Percentiles rank a stretch among this genome's conserved stretches.
These are phyloP conservation scores for Hemicordylus capensis DNA, from an alignment of 2,113 vertebrate species.

Conservation along the genomic window DNA sequence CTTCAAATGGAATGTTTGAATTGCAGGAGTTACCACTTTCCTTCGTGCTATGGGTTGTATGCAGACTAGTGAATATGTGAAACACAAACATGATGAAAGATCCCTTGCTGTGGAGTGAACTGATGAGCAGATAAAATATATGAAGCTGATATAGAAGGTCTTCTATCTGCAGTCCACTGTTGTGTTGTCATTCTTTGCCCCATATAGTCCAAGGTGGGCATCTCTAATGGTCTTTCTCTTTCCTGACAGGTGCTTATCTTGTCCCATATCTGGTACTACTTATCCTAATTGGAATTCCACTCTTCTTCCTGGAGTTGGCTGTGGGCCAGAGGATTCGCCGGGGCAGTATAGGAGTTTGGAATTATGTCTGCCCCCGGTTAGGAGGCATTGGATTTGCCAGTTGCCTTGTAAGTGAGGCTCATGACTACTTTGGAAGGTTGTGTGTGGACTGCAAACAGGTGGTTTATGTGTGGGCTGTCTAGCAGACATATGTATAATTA, in stretches of 20 bases:
- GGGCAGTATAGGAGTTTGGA: constrained; percentile 97
- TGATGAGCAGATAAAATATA: neutral
- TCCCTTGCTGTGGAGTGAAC: neutral
- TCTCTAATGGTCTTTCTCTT: neutral
- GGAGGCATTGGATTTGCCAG: constrained; percentile 97
- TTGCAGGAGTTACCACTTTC: neutral
- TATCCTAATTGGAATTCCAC: constrained; percentile 93
- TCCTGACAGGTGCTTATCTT: constrained; percentile 89
- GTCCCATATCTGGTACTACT: constrained; percentile 95
- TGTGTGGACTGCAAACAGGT: neutral
- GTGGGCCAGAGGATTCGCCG: constrained; percentile 95
- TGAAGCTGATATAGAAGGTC: neutral
- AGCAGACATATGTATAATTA: neutral
- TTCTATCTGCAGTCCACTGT: neutral
- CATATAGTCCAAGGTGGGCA: rapidly evolving
- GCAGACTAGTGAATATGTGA: neutral
- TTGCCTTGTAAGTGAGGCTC: constrained; percentile 82
- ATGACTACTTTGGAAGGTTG: neutral
- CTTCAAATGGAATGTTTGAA: neutral
- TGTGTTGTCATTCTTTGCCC: rapidly evolving
- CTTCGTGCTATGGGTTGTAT: neutral
- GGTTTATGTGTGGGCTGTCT: neutral
- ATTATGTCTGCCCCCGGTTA: constrained; percentile 91
- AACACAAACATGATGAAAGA: neutral
- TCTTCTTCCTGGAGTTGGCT: constrained; percentile 97